Evolutionary conservation across 2,113 vertebrate genomes (phyloP).

Genomic region (Neodon shergylaensis): DNA sequence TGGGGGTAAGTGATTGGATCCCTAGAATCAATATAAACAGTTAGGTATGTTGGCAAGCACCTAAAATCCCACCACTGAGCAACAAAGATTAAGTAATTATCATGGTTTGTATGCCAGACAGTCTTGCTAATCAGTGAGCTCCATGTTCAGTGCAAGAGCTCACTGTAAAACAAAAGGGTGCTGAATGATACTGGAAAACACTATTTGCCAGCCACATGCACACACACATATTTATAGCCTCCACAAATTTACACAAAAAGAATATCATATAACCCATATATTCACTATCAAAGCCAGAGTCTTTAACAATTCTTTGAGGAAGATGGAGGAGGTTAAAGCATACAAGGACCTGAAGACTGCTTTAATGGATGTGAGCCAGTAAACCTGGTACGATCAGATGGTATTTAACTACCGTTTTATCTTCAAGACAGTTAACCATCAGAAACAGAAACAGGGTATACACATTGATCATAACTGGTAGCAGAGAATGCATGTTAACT

Average conservation of each 20-base stretch:
- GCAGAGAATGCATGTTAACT: slow-evolving; percentile 37
- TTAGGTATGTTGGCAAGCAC: not conserved
- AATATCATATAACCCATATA: not conserved
- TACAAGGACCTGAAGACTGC: not conserved
- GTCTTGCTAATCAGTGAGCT: not conserved
- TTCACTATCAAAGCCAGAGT: not conserved
- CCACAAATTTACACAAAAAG: not conserved
- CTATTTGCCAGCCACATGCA: not conserved
- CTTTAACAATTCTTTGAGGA: not conserved
- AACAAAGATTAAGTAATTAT: not conserved
- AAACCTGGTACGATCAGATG: slow-evolving; percentile 13
- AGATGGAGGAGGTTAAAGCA: not conserved
- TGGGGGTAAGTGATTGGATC: not conserved
- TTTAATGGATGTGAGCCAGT: not conserved
- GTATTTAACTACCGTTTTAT: slow-evolving; percentile 31
- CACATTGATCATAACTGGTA: slow-evolving; percentile 18
- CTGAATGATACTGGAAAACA: not conserved
- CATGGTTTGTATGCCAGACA: not conserved
- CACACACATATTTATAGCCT: not conserved
- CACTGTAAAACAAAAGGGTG: not conserved
- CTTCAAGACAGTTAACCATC: slow-evolving; percentile 33
- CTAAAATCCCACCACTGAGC: not conserved
- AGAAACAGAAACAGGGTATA: slow-evolving; percentile 25
- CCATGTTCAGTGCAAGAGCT: not conserved
- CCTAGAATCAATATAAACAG: not conserved